Conservation (phyloP, 2,797 vertebrate species). For the Catharus ustulatus region DNA sequence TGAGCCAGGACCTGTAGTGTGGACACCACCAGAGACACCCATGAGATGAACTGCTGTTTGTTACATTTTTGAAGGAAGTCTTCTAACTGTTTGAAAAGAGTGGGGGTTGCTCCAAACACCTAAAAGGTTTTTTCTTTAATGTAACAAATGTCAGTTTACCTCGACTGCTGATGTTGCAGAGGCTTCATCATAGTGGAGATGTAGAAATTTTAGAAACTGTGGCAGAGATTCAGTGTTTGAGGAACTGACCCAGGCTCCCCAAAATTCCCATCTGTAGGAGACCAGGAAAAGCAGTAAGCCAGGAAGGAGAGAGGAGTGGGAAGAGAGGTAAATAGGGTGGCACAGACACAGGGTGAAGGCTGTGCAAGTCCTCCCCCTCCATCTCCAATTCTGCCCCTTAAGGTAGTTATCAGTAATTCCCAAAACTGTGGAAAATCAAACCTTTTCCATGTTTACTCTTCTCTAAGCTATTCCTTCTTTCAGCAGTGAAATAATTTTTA, state of each 20-base stretch:
- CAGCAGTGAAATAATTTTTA: not conserved
- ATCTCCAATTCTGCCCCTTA: not conserved
- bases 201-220: not conserved
- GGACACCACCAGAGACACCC: not conserved
- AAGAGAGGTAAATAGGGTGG: not conserved
- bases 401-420: not conserved
- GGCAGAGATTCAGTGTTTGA: not conserved
- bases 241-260: not conserved
- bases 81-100: constrained; percentile 29
- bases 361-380: not conserved
- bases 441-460: not conserved
- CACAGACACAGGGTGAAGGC: not conserved
- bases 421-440: not conserved
- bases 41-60: constrained; percentile 30
- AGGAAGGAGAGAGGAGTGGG: not conserved
- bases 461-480: not conserved
- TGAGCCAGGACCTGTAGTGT: constrained; percentile 9
- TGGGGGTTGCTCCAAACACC: not conserved
- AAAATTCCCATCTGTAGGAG: not conserved
- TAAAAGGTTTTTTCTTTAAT: not conserved
- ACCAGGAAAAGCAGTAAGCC: not conserved
- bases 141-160: not conserved
- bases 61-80: constrained; percentile 15
- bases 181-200: not conserved
- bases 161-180: not conserved